Percentiles rank a stretch among this genome's conserved stretches.
Conservation (phyloP, 2,113 vertebrate genomes). For the Dromaius novaehollandiae region DNA sequence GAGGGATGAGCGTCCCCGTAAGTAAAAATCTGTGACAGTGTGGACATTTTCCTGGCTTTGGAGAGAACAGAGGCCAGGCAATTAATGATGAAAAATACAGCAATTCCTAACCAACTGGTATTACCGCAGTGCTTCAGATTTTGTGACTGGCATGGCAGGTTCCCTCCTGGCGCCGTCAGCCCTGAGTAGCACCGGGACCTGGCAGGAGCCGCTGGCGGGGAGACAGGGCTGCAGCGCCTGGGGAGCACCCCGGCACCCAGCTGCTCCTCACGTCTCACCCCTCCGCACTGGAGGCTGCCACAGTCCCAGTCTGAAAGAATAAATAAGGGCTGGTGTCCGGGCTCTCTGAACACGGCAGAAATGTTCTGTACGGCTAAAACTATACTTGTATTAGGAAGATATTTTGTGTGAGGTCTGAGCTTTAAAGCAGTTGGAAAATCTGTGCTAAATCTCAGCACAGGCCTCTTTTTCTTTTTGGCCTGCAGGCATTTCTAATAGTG, state of each 20-base stretch:
- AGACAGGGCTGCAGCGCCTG: not conserved
- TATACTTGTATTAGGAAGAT: not conserved
- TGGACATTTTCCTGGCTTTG: conserved; percentile 23
- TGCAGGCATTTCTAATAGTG: conserved; percentile 56
- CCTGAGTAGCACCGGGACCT: not conserved
- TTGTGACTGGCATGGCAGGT: not conserved
- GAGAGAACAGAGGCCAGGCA: not conserved
- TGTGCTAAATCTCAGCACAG: conserved; percentile 17
- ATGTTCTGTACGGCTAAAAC: not conserved
- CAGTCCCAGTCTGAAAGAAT: not conserved
- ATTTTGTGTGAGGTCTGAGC: not conserved
- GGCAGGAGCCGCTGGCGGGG: not conserved
- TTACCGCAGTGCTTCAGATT: not conserved
- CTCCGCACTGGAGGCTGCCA: not conserved
- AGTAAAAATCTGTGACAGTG: not conserved
- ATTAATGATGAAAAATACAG: conserved; percentile 6
- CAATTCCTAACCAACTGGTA: not conserved
- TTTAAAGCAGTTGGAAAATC: conserved; percentile 26
- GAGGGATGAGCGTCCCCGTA: not conserved
- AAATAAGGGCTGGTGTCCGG: not conserved
- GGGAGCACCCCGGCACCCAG: not conserved
- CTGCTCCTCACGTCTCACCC: not conserved
- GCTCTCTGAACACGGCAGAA: not conserved
- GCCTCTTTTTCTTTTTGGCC: conserved; percentile 16
- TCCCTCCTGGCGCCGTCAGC: not conserved